Base-by-base conservation (phyloP, 2,888 invertebrate species). In the Pemphredon lugubris region DNA sequence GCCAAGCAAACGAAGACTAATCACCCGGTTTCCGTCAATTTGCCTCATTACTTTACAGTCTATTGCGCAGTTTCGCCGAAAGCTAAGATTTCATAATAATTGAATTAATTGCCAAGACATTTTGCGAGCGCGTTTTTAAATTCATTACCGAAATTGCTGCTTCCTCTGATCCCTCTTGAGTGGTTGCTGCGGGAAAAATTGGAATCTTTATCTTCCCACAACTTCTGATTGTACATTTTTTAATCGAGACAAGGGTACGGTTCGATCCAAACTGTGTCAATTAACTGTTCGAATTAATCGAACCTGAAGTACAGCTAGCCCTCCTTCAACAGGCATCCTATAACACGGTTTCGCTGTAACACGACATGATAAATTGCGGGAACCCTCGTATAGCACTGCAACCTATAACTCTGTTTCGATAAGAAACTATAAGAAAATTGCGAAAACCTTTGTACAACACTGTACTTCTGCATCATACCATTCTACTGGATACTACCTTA, bases 1-100 rank as follows among this genome's bases (percentile, higher is more conserved):
- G 54, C 59, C 53, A 6, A 16, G 63, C 59, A 72, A 66, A 60
- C 69, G 66, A 54, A 60, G 66, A 69, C 63, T 69, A 61, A 75
- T 72, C 57, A 54, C 47, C 48, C 21, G 53, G 40, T 30, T 53
- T 73, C 67, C 74, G 47, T 53, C 55, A 67, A 64, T 71, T 66
- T 45, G 70, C 58, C 20, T 32, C 54, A 47, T 50, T 77, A 59
- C 58, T 66, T 47, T 66, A 53, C 39, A 11, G 14, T 2, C 14
- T 6, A 42, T 7, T 13, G n/a, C 7, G 30, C 18, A 45, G 53
- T 59, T 37, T 21, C 59, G 54, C 13, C 57, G 61, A 40, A 47
- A 61, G 57, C 70, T 61, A 45, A 47, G 51, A 63, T 71, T 71
- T 34, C 39, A 61, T 57, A 42, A 45, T 69, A 64, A 72, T 72